Evolutionary conservation across 2,888 invertebrate species (phyloP), one percentile per base, ranked within the genome.

Genomic region (Emmelina monodactyla): DNA sequence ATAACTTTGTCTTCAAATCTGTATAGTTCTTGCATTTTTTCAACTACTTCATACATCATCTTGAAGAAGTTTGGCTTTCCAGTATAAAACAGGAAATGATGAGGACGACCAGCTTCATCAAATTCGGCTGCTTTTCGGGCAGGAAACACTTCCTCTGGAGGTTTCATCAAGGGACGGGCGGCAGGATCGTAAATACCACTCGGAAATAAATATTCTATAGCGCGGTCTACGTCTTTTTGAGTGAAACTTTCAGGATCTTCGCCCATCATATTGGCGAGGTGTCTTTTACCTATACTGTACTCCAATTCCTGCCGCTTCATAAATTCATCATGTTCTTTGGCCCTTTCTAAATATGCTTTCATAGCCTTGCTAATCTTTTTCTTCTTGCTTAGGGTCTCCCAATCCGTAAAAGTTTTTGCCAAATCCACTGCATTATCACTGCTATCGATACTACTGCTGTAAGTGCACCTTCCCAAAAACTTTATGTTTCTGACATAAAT

Each of bases 211-310:
- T 99, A 99, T 43, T 86, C 84, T 49, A 99, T 93, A 2, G 97
- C 91, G 58, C 85, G 85, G 72, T 95, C 87, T 16, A 97, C 84
- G 61, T 96, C 92, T 35, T 87, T 83, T 59, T 97, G 92, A 0
- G 91, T 90, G 59, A 98, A 93, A 1, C 84, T 87, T 53, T 94
- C 91, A 0, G 91, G 88, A 79, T 97, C 91, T 65, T 89, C 88
- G 1, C 97, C 97, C 98, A 99, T 99, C 87, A 99, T 99, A 64
- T 97, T 97, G 0, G 99, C 98, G 43, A 99, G 83, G 79, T 99
- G 97, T 19, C 97, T 82, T 63, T 91, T 94, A 11, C 99, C 99
- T 53, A 95, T 88, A 62, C 92, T 88, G 65, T 87, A 99, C 53
- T 96, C 92, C 9, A 84, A 65, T 33, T 83, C 81, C 66, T 94